A percentile compares a stretch with the other conserved stretches of the same genome.
Conservation (phyloP, 2,888 invertebrate species). For the Cyclophora punctaria region DNA sequence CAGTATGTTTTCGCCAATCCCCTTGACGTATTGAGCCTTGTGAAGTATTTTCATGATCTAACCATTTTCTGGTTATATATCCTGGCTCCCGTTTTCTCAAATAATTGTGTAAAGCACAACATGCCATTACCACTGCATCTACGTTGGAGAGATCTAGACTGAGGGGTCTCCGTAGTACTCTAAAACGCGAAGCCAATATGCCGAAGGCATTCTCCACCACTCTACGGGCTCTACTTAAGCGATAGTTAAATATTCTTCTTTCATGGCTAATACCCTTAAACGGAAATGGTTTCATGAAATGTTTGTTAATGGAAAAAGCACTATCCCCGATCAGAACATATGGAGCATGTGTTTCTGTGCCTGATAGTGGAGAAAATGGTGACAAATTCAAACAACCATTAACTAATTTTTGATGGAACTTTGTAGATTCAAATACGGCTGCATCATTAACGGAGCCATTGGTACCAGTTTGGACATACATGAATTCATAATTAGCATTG, state of each 20-base stretch:
- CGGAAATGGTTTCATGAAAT: conserved; percentile 13
- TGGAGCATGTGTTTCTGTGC: conserved; percentile 1
- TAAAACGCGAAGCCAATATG: conserved; percentile 8
- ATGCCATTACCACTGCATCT: conserved; percentile 9
- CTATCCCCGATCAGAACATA: conserved; percentile 8
- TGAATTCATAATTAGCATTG: too few species aligned
- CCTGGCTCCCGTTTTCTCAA: too few species aligned
- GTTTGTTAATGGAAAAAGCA: conserved; percentile 5
- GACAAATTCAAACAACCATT: background rate
- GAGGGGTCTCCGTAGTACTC: conserved; percentile 7
- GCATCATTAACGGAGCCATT: too few species aligned
- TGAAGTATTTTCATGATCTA: too few species aligned
- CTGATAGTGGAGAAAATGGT: conserved; percentile 1
- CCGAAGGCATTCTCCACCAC: conserved; percentile 15
- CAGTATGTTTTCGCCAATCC: too few species aligned
- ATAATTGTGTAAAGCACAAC: too few species aligned
- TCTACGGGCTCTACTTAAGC: conserved; percentile 11
- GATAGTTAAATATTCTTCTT: conserved; percentile 12
- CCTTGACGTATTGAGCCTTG: background rate
- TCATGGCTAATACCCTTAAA: conserved; percentile 2
- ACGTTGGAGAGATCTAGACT: conserved; percentile 6
- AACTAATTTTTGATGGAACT: too few species aligned
- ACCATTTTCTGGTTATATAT: too few species aligned
- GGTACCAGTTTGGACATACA: too few species aligned
- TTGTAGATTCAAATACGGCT: too few species aligned